phyloP scores from a whole-genome alignment of 2,113 vertebrate genomes.

The Epinephelus moara region DNA sequence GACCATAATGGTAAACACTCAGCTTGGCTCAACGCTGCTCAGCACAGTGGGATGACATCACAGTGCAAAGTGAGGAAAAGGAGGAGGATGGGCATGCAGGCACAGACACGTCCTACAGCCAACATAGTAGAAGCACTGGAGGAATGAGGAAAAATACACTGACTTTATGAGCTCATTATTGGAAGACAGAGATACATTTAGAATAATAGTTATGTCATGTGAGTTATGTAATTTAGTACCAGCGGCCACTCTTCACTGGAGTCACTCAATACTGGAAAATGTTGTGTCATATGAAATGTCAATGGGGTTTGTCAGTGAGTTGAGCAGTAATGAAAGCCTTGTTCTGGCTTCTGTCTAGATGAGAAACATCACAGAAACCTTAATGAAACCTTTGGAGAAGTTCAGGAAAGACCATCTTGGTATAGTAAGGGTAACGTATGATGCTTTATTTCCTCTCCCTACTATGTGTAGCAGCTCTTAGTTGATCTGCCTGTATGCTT shows the following conservation, averaged over 20 bases:
- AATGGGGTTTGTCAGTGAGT: not conserved
- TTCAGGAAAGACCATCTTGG: conserved; percentile 98
- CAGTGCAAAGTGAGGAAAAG: conserved; percentile 51
- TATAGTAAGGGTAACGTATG: conserved; percentile 89
- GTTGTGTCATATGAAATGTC: conserved; percentile 27
- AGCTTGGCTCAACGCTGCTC: conserved; percentile 52
- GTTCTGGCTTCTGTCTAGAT: conserved; percentile 82
- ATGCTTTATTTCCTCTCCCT: conserved; percentile 10
- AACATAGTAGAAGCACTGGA: conserved; percentile 26
- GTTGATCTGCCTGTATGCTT: not conserved
- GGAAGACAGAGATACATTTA: not conserved
- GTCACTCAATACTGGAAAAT: conserved; percentile 4
- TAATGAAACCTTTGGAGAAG: conserved; percentile 98
- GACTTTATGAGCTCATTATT: conserved; percentile 2
- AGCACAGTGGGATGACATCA: conserved; percentile 71
- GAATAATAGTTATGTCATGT: not conserved
- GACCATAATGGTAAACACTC: conserved; percentile 55
- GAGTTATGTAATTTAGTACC: not conserved
- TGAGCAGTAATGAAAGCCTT: conserved; percentile 14
- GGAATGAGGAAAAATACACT: conserved; percentile 20
- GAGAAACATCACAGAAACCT: conserved; percentile 95
- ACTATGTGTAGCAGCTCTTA: not conserved
- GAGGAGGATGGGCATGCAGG: conserved; percentile 57
- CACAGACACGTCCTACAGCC: conserved; percentile 55
- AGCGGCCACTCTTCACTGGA: no score